Evolutionary conservation across 2,113 vertebrate species (phyloP).

Genomic region (Labeo catla): DNA sequence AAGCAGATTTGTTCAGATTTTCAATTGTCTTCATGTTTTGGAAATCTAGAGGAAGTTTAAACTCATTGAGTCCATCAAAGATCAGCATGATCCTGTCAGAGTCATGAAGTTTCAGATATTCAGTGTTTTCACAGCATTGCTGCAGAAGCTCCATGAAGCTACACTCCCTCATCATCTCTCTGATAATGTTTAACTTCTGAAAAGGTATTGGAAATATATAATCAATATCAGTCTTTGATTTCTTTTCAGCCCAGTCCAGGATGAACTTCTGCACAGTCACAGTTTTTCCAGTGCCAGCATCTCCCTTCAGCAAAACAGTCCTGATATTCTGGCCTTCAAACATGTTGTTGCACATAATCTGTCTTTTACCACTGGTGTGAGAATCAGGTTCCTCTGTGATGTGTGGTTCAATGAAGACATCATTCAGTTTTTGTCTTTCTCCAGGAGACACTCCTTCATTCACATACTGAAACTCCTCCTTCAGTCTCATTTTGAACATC

Average conservation of each 20-base stretch:
- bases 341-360: not conserved
- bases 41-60: not conserved
- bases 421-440: not conserved
- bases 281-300: not conserved
- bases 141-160: not conserved
- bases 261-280: not conserved
- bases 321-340: not conserved
- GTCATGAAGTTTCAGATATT: not conserved
- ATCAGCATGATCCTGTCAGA: not conserved
- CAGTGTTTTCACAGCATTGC: not conserved
- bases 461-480: not conserved
- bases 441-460: too few species aligned
- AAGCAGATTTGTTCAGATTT: too few species aligned
- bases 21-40: too few species aligned
- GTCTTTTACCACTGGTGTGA: too few species aligned
- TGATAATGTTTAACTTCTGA: not conserved
- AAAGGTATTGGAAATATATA: not conserved
- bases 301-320: not conserved
- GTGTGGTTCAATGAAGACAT: not conserved
- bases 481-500: too few species aligned
- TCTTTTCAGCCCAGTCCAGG: conserved; percentile 7
- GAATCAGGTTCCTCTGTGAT: not conserved
- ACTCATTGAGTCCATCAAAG: not conserved
- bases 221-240: not conserved
- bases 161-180: not conserved